These are phyloP conservation scores for Lasiurus cinereus DNA, from an alignment of 2,113 vertebrate genomes.

Conservation along the genomic window DNA sequence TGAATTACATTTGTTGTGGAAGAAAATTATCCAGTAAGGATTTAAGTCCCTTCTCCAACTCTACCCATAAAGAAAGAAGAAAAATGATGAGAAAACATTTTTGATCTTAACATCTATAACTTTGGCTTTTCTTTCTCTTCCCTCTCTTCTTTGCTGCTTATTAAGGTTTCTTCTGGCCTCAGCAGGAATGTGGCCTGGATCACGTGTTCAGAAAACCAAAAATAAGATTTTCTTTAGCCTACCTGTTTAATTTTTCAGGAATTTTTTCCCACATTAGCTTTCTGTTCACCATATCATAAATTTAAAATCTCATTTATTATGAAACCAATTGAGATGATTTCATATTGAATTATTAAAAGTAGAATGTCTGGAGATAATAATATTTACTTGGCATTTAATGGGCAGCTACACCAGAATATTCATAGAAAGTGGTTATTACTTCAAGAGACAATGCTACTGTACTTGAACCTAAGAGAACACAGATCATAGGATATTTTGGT, in stretches of 20 bases:
- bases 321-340: constrained; percentile 59
- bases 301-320: constrained; percentile 60
- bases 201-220: constrained; percentile 60
- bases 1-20: constrained; percentile 18
- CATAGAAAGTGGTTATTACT: constrained; percentile 58
- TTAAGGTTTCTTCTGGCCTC: not conserved
- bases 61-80: not conserved
- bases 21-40: not conserved
- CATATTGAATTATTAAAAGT: constrained; percentile 70
- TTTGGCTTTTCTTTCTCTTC: not conserved
- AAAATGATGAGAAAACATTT: constrained; percentile 37
- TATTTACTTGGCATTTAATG: constrained; percentile 65
- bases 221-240: not conserved
- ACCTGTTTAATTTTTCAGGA: constrained; percentile 39
- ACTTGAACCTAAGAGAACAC: not conserved
- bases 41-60: not conserved
- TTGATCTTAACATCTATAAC: not conserved
- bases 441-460: constrained; percentile 1
- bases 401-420: constrained; percentile 55
- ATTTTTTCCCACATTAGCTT: constrained; percentile 35
- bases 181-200: not conserved
- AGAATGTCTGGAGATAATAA: not conserved
- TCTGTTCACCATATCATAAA: constrained; percentile 44
- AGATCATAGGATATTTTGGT: not conserved
- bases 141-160: not conserved